Percentiles rank a stretch among this genome's conserved stretches.
Conservation (phyloP, 1,140 invertebrate species). For the Caerostris extrusa region DNA sequence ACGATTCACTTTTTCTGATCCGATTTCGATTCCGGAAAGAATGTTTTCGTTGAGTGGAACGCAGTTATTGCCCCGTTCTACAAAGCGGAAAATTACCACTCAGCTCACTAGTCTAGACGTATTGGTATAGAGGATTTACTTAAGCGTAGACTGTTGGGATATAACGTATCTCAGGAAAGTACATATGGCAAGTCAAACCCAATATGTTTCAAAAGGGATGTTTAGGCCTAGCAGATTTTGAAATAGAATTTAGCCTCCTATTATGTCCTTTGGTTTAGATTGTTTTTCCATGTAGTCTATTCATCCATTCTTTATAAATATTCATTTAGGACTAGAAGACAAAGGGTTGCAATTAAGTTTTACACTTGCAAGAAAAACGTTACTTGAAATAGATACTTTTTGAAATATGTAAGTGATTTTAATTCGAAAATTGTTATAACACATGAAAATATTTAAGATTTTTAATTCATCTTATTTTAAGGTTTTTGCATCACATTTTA, state of each 20-base stretch:
- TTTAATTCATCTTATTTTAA: too few relatives aligned
- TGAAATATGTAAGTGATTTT: too few relatives aligned
- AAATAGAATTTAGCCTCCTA: background rate
- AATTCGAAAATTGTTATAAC: too few relatives aligned
- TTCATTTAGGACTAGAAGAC: too few relatives aligned
- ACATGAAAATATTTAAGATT: too few relatives aligned
- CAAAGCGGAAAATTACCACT: slow-evolving; percentile 12
- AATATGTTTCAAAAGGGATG: background rate
- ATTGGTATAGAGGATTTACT: slow-evolving; percentile 14
- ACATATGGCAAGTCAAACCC: background rate
- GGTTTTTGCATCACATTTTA: too few relatives aligned
- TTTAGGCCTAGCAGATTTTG: background rate
- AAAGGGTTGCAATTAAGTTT: too few relatives aligned
- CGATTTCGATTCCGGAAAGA: background rate
- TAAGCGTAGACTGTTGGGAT: slow-evolving; percentile 1
- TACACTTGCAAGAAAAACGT: too few relatives aligned
- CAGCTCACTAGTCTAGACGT: background rate
- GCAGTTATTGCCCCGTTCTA: background rate
- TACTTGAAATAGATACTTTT: too few relatives aligned
- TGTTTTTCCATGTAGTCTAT: too few relatives aligned
- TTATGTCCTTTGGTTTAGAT: too few relatives aligned
- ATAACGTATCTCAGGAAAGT: background rate
- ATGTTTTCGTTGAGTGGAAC: slow-evolving; percentile 7
- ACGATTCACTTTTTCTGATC: background rate
- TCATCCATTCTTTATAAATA: too few relatives aligned